Evolutionary conservation across 2,888 invertebrate genomes (phyloP).

Genomic region (Leptinotarsa juncta): DNA sequence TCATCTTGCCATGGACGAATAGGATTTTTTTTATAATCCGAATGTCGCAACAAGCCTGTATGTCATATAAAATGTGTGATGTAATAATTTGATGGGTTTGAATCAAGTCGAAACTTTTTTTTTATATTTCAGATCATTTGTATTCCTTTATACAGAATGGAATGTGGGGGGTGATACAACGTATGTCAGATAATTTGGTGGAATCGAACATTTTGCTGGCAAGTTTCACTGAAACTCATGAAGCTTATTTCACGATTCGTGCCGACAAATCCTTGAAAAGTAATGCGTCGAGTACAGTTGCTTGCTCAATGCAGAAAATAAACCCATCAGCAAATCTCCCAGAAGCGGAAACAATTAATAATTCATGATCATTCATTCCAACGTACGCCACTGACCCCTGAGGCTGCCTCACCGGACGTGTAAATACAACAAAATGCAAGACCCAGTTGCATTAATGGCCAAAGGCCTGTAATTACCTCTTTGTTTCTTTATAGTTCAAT

Average conservation of each 20-base stretch:
- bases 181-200: too few species aligned
- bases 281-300: not conserved
- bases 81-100: too few species aligned
- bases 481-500: constrained; percentile 57
- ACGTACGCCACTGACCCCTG: constrained; percentile 28
- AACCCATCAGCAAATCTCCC: not conserved
- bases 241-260: not conserved
- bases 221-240: too few species aligned
- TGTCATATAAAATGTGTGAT: too few species aligned
- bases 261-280: constrained; percentile 1
- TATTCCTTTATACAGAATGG: too few species aligned
- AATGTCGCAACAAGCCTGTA: too few species aligned
- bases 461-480: constrained; percentile 54
- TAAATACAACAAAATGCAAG: constrained; percentile 49
- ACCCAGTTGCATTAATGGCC: constrained; percentile 56
- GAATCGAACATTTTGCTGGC: too few species aligned
- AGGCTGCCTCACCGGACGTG: constrained; percentile 40
- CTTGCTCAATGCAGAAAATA: not conserved
- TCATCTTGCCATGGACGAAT: too few species aligned
- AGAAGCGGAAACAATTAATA: constrained; percentile 16
- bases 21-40: too few species aligned
- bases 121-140: too few species aligned
- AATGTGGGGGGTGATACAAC: too few species aligned
- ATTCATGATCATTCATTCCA: not conserved
- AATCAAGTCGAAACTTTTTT: too few species aligned